Evolutionary conservation across 53 echinoderm and acorn worm species (phyloP).

Genomic region (Luidia sarsii): DNA sequence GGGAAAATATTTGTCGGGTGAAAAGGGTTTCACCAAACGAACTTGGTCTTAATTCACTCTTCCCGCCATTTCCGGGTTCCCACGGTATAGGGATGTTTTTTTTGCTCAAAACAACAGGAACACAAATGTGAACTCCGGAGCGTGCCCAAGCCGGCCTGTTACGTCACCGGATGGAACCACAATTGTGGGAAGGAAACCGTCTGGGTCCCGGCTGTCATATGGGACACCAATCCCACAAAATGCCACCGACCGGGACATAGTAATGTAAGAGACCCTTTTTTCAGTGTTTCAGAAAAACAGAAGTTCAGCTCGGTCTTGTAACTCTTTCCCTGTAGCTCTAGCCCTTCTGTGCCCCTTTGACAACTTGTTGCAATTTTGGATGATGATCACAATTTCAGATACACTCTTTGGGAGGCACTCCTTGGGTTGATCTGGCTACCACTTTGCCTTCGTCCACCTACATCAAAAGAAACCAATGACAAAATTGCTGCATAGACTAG

Average conservation of each 20-base stretch:
- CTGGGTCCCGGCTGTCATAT: background rate
- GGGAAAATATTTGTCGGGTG: background rate
- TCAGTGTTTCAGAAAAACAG: background rate
- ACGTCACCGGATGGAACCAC: slow-evolving; percentile 1
- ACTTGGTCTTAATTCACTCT: background rate
- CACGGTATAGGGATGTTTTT: no score
- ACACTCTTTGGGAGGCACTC: no score
- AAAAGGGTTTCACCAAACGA: background rate
- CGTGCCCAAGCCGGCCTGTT: background rate
- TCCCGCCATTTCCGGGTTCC: background rate
- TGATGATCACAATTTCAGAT: no score
- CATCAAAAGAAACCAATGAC: no score
- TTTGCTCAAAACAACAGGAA: background rate
- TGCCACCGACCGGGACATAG: background rate
- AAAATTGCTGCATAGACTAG: no score
- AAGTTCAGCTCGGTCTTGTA: background rate
- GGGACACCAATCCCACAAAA: background rate
- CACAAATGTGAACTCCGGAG: background rate
- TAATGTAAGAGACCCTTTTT: background rate
- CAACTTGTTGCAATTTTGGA: background rate
- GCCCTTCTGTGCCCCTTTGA: background rate
- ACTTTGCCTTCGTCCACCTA: no score
- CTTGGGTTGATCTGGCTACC: no score
- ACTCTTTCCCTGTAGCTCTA: background rate
- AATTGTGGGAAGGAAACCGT: slow-evolving; percentile 4